Evolutionary conservation across 2,797 vertebrate species (phyloP), one percentile per base, ranked within the genome.

Genomic region (Stomatorhinus walkeri): DNA sequence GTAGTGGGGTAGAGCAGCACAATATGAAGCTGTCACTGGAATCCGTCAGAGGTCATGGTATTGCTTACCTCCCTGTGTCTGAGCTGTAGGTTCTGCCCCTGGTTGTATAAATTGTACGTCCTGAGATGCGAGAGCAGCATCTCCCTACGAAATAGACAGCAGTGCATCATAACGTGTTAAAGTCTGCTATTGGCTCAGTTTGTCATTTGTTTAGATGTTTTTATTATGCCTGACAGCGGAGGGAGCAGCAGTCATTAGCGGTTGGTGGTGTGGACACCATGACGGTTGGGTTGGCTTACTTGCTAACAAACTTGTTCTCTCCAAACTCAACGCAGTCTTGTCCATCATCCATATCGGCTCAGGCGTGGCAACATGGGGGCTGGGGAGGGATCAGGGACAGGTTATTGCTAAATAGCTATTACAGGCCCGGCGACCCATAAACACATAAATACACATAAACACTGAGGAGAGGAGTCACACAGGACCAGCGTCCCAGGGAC

Each of bases 71-170:
- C 97, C 91, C 98, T 95, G 94, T 99, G 97, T 52, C 98, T 93
- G 36, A 99, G 97, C 94, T 99, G 98, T 61, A 98, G 91, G 87
- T 97, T 98, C 90, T 99, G 98, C 86, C 98, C 98, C 91, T 99
- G 97, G 3, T 98, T 98, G 93, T 99, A 99, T 51, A 99, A 93
- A 94, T 99, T 99, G 94, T 99, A 99, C 0, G 97, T 99, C 95
- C 97, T 98, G 56, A 99, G 94, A 91, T 99, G 97, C 36, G 97
- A 93, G 24, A 98, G 96, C 87, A 99, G 93, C 56, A 96, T 96
- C 84, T 94, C 95, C 93, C 98, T 99, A 92, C 85, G 94, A 86
- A 28, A 40, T 7, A 56, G 19, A 86, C n/a, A 86, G 0, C 6
- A 43, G 14, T 3, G 14, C 51, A 22, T 40, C 49, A 24, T 7